phyloP scores from a whole-genome alignment of 2,797 vertebrate genomes.

The Oryzias sinensis region DNA sequence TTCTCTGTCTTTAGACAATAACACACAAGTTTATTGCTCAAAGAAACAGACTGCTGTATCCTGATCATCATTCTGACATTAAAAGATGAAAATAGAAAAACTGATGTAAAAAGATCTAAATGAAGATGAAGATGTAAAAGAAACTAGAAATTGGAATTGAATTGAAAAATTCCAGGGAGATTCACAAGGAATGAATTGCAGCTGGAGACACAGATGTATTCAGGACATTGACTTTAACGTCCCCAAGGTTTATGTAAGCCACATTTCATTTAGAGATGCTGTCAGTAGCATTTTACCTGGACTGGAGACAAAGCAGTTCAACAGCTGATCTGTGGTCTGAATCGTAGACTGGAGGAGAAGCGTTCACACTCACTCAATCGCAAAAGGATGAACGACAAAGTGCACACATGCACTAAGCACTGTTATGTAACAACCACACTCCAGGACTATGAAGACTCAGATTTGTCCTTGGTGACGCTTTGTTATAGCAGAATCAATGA shows the following conservation, averaged over 20 bases:
- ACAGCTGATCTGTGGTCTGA: background rate
- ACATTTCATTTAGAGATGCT: too few relatives aligned
- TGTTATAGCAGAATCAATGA: slow-evolving; percentile 41
- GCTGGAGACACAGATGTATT: too few relatives aligned
- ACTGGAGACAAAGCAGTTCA: background rate
- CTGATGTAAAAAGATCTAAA: background rate
- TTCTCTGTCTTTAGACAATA: background rate
- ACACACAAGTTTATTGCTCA: background rate
- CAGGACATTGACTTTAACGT: too few relatives aligned
- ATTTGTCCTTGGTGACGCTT: slow-evolving; percentile 61
- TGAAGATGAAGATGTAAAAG: too few relatives aligned
- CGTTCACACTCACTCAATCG: slow-evolving; percentile 11
- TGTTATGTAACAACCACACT: slow-evolving; percentile 48
- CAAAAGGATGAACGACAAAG: slow-evolving; percentile 18
- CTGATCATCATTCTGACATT: background rate
- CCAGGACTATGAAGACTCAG: slow-evolving; percentile 35
- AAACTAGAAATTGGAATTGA: too few relatives aligned
- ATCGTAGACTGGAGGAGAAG: slow-evolving; percentile 1
- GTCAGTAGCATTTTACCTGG: too few relatives aligned
- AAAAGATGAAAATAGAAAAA: background rate
- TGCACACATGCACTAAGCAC: slow-evolving; percentile 21
- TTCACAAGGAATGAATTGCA: too few relatives aligned
- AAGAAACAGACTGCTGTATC: background rate
- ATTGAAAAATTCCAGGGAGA: too few relatives aligned
- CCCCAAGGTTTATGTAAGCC: too few relatives aligned